Evolutionary conservation across 1,140 invertebrate species (phyloP).

Genomic region (Drosophila cardini): DNA sequence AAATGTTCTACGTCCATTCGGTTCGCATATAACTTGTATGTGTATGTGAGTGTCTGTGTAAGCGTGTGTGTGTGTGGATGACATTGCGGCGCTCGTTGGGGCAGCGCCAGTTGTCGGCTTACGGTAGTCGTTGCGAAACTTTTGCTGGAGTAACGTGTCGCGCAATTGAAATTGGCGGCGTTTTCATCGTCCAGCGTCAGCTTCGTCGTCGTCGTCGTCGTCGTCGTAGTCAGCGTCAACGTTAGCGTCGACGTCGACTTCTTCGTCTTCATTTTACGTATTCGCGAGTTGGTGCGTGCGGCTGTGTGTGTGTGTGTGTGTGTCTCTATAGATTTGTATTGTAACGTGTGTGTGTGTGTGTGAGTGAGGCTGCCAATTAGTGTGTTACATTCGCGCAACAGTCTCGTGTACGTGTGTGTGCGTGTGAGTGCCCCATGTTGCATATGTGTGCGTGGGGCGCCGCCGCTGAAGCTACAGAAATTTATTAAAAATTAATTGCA

Average conservation of each 20-base stretch:
- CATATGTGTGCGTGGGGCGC: constrained; percentile 35
- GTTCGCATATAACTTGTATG: constrained; percentile 35
- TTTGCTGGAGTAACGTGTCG: constrained; percentile 78
- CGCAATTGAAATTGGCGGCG: constrained; percentile 71
- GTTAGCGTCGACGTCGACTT: background rate
- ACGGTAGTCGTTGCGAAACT: constrained; percentile 79
- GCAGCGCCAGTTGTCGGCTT: constrained; percentile 72
- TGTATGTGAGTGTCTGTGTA: constrained; percentile 20
- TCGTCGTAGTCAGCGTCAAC: constrained; percentile 31
- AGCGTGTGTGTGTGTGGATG: constrained; percentile 60
- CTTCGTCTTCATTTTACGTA: constrained; percentile 26
- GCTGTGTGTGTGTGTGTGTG: constrained; percentile 17
- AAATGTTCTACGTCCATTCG: constrained; percentile 69
- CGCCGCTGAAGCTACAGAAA: constrained; percentile 20
- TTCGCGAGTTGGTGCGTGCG: constrained; percentile 30
- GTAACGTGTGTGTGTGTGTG: constrained; percentile 13
- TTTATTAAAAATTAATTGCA: constrained; percentile 30
- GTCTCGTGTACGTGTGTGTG: constrained; percentile 32
- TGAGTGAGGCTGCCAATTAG: constrained; percentile 59
- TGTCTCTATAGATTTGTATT: constrained; percentile 8
- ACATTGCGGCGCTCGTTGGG: constrained; percentile 72
- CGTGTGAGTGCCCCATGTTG: constrained; percentile 35
- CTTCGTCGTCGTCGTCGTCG: constrained; percentile 32
- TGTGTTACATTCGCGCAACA: constrained; percentile 57
- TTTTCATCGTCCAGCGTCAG: constrained; percentile 54